A percentile compares a stretch with the other conserved stretches of the same genome.
phyloP scores from a whole-genome alignment of 1,140 invertebrate genomes.

The Macrotrachela quadricornifera region DNA sequence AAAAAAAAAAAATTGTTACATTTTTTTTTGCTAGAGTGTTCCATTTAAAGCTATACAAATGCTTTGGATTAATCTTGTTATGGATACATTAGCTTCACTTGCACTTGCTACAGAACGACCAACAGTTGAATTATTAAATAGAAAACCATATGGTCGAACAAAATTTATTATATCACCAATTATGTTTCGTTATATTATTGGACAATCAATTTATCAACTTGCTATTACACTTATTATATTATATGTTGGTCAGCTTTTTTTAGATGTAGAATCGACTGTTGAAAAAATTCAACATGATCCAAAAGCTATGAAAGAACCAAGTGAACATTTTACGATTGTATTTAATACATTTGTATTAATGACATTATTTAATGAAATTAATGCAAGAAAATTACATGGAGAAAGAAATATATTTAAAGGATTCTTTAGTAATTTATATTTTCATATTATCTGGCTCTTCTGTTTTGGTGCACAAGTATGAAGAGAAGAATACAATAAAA shows the following conservation, averaged over 20 bases:
- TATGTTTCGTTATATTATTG: conserved; percentile 6
- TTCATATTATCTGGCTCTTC: conserved; percentile 86
- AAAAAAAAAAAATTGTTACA: no score
- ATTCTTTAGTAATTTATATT: conserved; percentile 89
- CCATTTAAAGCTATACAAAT: conserved; percentile 10
- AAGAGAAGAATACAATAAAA: conserved; percentile 1
- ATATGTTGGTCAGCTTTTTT: conserved; percentile 8
- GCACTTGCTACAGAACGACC: conserved; percentile 10
- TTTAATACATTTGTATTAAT: conserved; percentile 99
- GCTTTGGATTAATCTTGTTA: conserved; percentile 10
- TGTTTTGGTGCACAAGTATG: conserved; percentile 70
- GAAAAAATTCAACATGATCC: conserved; percentile 31
- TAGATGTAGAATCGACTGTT: not conserved
- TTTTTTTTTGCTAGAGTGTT: no score
- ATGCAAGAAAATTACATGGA: conserved; percentile 95
- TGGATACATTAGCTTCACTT: conserved; percentile 10
- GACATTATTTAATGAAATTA: conserved; percentile 99
- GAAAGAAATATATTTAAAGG: conserved; percentile 77
- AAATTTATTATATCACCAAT: conserved; percentile 6
- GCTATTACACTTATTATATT: not conserved
- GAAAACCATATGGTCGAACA: conserved; percentile 10
- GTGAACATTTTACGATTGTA: conserved; percentile 92
- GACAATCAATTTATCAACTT: conserved; percentile 8
- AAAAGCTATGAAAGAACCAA: conserved; percentile 57
- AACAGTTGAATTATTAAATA: conserved; percentile 4